Evolutionary conservation across 2,797 vertebrate species (phyloP), one percentile per base, ranked within the genome.

Genomic region (Leptoclinus maculatus): DNA sequence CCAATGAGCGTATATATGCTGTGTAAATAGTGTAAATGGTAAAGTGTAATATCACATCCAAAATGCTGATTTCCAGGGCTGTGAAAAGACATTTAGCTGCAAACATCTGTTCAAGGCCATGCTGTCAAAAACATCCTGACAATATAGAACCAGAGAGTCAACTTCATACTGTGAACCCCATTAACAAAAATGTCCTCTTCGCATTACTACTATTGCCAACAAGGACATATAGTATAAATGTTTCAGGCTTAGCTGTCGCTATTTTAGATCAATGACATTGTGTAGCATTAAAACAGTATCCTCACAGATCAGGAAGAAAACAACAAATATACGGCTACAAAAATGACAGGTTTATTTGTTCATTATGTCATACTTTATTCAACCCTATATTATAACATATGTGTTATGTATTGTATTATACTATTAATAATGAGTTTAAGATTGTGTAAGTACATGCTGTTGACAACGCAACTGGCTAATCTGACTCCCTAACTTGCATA

Each of bases 11-110:
- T n/a, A 27, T 29, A 3, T 29, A 23, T 56, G 16, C 59, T 64
- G 45, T 54, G 62, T 23, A 57, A 65, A 65, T 19, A 25, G 16
- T 66, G 11, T 25, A 38, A 47, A 57, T 47, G 25, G 13, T 64
- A 14, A n/a, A 29, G 77, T 77, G 17, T 32, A 60, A 51, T 54
- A 80, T 76, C 27, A 25, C 51, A 57, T 43, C 32, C 3, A 49
- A 72, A 69, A 58, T 17, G 29, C 16, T 38, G 36, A 59, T 70
- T 58, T 63, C 3, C 4, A 39, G 45, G 25, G 14, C 12, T n/a
- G 29, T 27, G 34, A 45, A 69, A 39, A 70, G 10, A 66, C 21
- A 63, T 45, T 74, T 71, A 32, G 3, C 47, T 68, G 43, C 29
- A 57, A 70, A 59, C 29, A 75, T 21, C 45, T 64, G 39, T 23